Base-by-base conservation (phyloP, 2,888 invertebrate species). In the Sclerodermus sp. region DNA sequence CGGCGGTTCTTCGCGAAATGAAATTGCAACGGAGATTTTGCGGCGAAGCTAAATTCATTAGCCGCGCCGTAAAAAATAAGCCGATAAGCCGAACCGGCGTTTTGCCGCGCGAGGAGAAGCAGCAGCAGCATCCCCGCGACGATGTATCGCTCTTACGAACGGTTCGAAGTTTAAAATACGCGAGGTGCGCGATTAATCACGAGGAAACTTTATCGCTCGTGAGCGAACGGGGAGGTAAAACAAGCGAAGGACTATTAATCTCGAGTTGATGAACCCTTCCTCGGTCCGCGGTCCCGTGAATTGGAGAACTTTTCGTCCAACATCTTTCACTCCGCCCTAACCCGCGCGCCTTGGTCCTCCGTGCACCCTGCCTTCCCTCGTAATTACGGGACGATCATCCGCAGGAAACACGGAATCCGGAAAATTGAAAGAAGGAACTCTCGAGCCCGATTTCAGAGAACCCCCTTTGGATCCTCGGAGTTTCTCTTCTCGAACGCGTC, bases 181-280 rank as follows among this genome's bases (percentile, higher is more conserved):
- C 4, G 12, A 13, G 37, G 30, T 49, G n/a, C 17, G 30, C 39
- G 52, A 58, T 60, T 62, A 60, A 62, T 62, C 62, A 60, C 44
- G 51, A 53, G 54, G 58, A 60, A 62, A 62, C 49, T 62, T 62
- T 62, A 62, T 60, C 62, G 51, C 47, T 48, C 43, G 53, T 46
- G 49, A 59, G 50, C 40, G 59, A 38, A 49, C 32, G 47, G 30
- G 32, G 49, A 14, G 38, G 38, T 49, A 53, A 62, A 58, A 60
- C 60, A 58, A 50, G 47, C 46, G 34, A 47, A 38, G 46, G 55
- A 45, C 62, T 57, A 62, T 62, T 62, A 62, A 62, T 62, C 62
- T 57, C 46, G 32, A 55, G 60, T 53, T 55, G 62, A 62, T 60
- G 60, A 60, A 62, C 55, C 55, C 50, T 30, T 34, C 34, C 6